These are phyloP conservation scores for Embidobia sp. DNA, from an alignment of 2,888 invertebrate genomes.

Conservation along the genomic window DNA sequence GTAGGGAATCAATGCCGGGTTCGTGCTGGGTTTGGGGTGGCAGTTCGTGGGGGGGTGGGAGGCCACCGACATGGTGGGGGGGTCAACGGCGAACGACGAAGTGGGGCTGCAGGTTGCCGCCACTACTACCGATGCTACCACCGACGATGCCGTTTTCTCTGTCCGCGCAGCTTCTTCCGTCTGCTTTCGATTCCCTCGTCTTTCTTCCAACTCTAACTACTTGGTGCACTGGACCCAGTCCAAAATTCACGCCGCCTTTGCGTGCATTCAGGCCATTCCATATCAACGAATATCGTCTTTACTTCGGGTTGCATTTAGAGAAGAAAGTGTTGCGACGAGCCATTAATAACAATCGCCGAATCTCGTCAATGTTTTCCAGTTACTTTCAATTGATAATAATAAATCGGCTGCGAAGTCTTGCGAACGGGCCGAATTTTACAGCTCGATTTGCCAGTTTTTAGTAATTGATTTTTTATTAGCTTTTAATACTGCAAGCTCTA, in stretches of 20 bases:
- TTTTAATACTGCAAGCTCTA: too few relatives aligned
- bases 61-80: slow-evolving; percentile 81
- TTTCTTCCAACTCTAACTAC: slow-evolving; percentile 21
- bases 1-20: slow-evolving; percentile 80
- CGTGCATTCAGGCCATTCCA: slow-evolving; percentile 43
- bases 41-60: slow-evolving; percentile 80
- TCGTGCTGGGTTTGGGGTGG: slow-evolving; percentile 68
- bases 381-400: too few relatives aligned
- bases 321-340: too few relatives aligned
- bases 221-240: slow-evolving; percentile 39
- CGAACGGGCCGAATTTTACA: too few relatives aligned
- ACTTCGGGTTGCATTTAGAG: too few relatives aligned
- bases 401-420: too few relatives aligned
- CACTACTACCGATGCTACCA: slow-evolving; percentile 28
- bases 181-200: slow-evolving; percentile 8
- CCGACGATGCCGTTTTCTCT: slow-evolving; percentile 40
- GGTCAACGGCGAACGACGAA: slow-evolving; percentile 79
- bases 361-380: too few relatives aligned
- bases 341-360: too few relatives aligned
- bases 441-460: too few relatives aligned
- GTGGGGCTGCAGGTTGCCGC: slow-evolving; percentile 74
- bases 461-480: too few relatives aligned
- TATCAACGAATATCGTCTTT: too few relatives aligned
- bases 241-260: slow-evolving; percentile 42
- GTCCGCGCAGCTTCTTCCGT: slow-evolving; percentile 30